phyloP scores from a whole-genome alignment of 2,113 vertebrate genomes.

The Castor canadensis region DNA sequence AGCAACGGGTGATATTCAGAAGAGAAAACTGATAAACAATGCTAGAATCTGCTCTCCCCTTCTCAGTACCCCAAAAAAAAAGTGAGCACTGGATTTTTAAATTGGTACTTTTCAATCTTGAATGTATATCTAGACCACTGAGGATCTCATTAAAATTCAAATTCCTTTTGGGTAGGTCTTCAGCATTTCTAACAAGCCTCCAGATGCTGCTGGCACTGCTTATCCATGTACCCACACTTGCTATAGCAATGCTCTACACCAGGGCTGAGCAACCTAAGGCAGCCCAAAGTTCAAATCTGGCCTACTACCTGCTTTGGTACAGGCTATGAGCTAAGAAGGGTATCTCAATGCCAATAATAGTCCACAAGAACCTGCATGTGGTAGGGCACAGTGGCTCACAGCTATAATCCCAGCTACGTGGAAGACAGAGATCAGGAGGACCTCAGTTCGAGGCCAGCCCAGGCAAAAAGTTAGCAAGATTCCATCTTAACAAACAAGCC shows the following conservation, averaged over 20 bases:
- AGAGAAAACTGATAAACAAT: not conserved
- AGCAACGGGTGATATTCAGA: not conserved
- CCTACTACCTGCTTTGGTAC: not conserved
- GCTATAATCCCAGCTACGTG: too few species aligned
- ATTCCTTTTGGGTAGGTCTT: not conserved
- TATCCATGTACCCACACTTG: not conserved
- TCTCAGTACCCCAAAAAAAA: slow-evolving; percentile 22
- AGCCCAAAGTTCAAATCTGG: not conserved
- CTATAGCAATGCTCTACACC: not conserved
- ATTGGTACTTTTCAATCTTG: not conserved
- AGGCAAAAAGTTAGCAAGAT: too few species aligned
- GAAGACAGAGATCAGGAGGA: too few species aligned
- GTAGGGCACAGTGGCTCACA: too few species aligned
- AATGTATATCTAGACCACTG: not conserved
- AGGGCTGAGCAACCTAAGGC: not conserved
- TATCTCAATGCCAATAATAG: not conserved
- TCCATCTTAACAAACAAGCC: too few species aligned
- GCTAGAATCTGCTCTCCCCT: not conserved
- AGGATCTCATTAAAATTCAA: slow-evolving; percentile 44
- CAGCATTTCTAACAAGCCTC: slow-evolving; percentile 30
- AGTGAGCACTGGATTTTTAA: slow-evolving; percentile 11
- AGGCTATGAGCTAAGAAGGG: not conserved
- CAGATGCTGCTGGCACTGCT: slow-evolving; percentile 10
- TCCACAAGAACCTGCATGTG: not conserved
- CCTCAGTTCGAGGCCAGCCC: too few species aligned